phyloP scores from a whole-genome alignment of 2,888 invertebrate species.

The Phaonia tiefii region DNA sequence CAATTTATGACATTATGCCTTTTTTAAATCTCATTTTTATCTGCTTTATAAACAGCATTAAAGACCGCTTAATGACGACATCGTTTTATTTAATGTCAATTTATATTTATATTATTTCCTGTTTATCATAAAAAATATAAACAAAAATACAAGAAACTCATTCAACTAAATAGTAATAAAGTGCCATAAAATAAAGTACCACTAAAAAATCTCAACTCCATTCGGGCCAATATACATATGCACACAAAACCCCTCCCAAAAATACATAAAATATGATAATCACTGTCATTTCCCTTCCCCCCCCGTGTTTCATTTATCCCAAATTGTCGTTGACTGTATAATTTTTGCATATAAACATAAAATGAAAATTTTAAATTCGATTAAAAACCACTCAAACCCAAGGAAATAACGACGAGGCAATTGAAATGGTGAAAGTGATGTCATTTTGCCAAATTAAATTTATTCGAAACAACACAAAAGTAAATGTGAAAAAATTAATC shows the following conservation, averaged over 20 bases:
- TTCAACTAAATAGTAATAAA: no score
- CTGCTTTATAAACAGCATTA: no score
- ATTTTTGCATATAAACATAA: slow-evolving; percentile 4
- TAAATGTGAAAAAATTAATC: background rate
- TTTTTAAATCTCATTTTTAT: no score
- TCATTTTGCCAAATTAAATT: slow-evolving; percentile 37
- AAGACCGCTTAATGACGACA: no score
- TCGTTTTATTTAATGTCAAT: no score
- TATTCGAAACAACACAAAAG: background rate
- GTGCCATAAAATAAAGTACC: no score
- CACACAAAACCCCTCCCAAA: background rate
- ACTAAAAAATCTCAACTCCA: no score
- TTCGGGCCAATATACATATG: no score
- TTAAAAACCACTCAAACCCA: slow-evolving; percentile 7
- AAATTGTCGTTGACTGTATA: background rate
- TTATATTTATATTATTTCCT: no score
- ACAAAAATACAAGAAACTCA: no score
- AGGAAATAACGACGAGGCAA: slow-evolving; percentile 4
- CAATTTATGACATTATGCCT: no score
- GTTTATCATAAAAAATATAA: no score
- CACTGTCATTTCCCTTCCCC: background rate
- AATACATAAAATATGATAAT: slow-evolving; percentile 3
- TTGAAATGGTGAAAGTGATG: slow-evolving; percentile 46
- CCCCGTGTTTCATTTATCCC: background rate
- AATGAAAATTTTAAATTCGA: slow-evolving; percentile 6